Evolutionary conservation across 1,140 invertebrate genomes (phyloP), one percentile per base, ranked within the genome.

Genomic region (Fopius arisanus): DNA sequence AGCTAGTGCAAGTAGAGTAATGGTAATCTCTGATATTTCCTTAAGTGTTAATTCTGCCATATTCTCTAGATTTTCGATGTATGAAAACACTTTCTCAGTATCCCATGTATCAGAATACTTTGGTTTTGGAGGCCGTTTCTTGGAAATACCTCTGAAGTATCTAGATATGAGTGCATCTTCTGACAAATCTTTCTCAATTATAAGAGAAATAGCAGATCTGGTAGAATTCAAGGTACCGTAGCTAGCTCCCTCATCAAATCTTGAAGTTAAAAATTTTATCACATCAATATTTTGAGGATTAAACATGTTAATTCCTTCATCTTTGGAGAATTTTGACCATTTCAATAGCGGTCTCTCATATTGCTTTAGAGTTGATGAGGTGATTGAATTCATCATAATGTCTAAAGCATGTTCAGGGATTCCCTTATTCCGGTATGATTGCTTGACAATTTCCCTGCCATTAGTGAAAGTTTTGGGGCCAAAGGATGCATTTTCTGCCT

Each of bases 81-180:
- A 72, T 37, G 77, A 41, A 40, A 84, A 71, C 7, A 83, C 80
- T 37, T 76, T 26, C 48, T 75, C 26, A 5, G 75, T 75, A 48
- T 84, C 77, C 82, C 81, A 85, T 0, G 78, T 80, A 41, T 9
- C 62, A 5, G 12, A 63, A 67, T 84, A 82, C 72, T 80, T 82
- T 3, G 79, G 80, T 43, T 33, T 62, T 12, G 70, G 21, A 29
- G 81, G 81, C 33, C 68, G 80, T 68, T 70, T 10, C 48, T 75
- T 80, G 37, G 54, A 78, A 5, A 76, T 31, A 0, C 80, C 82
- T 77, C 79, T 84, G 0, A 83, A 68, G 66, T 82, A 79, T 43
- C 81, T 69, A 54, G 67, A 70, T 16, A 82, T 43, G 29, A 29
- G 10, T 33, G 74, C 62, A 65, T 84, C 72, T 59, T 78, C 54